phyloP scores from a whole-genome alignment of 2,888 invertebrate genomes.

The Epistrophe eligans region DNA sequence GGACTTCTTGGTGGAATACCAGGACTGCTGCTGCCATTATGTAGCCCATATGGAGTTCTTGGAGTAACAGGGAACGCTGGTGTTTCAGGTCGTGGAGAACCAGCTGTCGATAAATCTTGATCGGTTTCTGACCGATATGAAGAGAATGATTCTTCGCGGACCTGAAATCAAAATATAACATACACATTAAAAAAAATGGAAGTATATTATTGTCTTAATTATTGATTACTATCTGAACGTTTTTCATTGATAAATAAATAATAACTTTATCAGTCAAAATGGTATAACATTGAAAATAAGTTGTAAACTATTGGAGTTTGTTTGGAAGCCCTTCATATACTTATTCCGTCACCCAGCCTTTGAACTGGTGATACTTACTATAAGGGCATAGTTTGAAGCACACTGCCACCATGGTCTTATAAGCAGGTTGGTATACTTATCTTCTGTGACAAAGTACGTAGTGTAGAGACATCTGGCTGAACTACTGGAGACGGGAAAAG shows the following conservation, averaged over 20 bases:
- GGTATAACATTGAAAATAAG: neutral
- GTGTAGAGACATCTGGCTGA: neutral
- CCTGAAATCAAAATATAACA: conserved; percentile 79
- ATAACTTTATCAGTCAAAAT: neutral
- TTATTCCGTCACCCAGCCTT: neutral
- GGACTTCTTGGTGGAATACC: conserved; percentile 93
- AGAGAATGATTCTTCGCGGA: conserved; percentile 88
- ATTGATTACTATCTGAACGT: neutral
- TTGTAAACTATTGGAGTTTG: neutral
- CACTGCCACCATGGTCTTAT: neutral
- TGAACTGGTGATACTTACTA: neutral
- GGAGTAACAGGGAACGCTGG: conserved; percentile 97
- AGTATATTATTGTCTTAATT: neutral
- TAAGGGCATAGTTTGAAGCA: neutral
- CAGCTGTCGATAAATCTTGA: conserved; percentile 85
- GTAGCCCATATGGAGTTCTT: conserved; percentile 90
- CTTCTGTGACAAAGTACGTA: neutral
- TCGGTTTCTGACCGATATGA: conserved; percentile 88
- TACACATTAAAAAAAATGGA: neutral
- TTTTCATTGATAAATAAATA: conserved; percentile 17
- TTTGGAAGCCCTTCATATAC: neutral
- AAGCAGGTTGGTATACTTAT: no score
- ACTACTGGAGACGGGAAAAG: neutral
- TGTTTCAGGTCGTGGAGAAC: conserved; percentile 91
- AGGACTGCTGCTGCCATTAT: conserved; percentile 89